phyloP scores from a whole-genome alignment of 2,888 invertebrate genomes.

The Flabesymbios commensalis region DNA sequence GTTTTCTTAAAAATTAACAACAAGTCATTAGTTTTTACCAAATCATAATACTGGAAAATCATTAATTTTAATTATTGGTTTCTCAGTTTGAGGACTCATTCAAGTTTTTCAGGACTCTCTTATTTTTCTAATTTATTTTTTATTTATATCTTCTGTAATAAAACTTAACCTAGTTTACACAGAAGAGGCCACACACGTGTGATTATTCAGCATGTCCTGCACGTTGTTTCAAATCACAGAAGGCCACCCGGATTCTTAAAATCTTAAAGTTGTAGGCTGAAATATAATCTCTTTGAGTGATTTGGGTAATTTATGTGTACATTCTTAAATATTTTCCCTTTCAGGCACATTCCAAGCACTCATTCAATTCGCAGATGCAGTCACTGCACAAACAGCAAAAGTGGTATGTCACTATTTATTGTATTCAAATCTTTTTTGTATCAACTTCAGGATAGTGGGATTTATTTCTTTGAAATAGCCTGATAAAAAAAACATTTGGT shows the following conservation, averaged over 20 bases:
- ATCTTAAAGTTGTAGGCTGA: too few relatives aligned
- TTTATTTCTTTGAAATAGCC: too few relatives aligned
- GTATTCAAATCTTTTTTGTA: too few relatives aligned
- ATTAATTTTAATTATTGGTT: background rate
- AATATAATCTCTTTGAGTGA: background rate
- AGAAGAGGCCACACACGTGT: too few relatives aligned
- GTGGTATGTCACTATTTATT: constrained; percentile 69
- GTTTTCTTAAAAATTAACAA: constrained; percentile 50
- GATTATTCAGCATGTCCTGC: too few relatives aligned
- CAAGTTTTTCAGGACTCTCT: background rate
- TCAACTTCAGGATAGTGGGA: too few relatives aligned
- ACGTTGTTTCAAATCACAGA: too few relatives aligned
- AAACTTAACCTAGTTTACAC: too few relatives aligned
- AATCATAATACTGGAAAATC: background rate
- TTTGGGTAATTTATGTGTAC: background rate
- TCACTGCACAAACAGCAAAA: constrained; percentile 96
- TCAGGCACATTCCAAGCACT: constrained; percentile 96
- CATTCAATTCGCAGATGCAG: constrained; percentile 97
- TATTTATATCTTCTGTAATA: too few relatives aligned
- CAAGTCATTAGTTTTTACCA: background rate
- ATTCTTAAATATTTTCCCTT: constrained; percentile 29
- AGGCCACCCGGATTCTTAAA: too few relatives aligned
- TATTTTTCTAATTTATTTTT: background rate
- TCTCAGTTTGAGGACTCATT: background rate
- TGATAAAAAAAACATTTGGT: too few relatives aligned